Percentiles rank a stretch among this genome's conserved stretches.
These are phyloP conservation scores for Knipowitschia caucasica DNA, from an alignment of 2,797 vertebrate genomes.

Conservation along the genomic window DNA sequence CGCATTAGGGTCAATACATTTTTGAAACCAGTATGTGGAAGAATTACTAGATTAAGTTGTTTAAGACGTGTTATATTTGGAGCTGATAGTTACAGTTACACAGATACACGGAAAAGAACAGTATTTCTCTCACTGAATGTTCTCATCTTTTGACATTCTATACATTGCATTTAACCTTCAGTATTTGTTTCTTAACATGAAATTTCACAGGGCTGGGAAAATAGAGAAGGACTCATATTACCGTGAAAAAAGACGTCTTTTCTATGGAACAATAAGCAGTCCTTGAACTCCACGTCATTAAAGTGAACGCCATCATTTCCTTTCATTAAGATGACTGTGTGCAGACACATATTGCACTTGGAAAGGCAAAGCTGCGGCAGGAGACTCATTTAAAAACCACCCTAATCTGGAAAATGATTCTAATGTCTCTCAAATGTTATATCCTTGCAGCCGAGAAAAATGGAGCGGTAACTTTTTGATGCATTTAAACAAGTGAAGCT, in stretches of 20 bases:
- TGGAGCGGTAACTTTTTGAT: slow-evolving; percentile 59
- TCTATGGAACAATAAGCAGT: slow-evolving; percentile 78
- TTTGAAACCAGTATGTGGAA: slow-evolving; percentile 64
- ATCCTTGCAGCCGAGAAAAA: slow-evolving; percentile 67
- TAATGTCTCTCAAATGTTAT: slow-evolving; percentile 79
- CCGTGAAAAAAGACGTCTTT: slow-evolving; percentile 75
- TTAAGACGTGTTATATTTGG: slow-evolving; percentile 61
- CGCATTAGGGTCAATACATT: slow-evolving; percentile 72
- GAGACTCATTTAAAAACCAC: slow-evolving; percentile 75
- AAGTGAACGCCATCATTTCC: slow-evolving; percentile 78
- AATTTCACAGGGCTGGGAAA: slow-evolving; percentile 59
- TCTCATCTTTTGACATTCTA: slow-evolving; percentile 71
- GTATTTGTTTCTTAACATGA: slow-evolving; percentile 72
- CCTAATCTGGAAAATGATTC: slow-evolving; percentile 77
- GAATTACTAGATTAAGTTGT: slow-evolving; percentile 67
- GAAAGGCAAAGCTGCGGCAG: slow-evolving; percentile 70
- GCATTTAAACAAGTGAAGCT: slow-evolving; percentile 55
- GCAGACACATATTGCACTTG: slow-evolving; percentile 77
- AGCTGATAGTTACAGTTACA: slow-evolving; percentile 66
- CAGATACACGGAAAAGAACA: slow-evolving; percentile 65
- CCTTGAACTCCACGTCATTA: slow-evolving; percentile 79
- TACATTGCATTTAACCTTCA: slow-evolving; percentile 71
- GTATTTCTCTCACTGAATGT: slow-evolving; percentile 57
- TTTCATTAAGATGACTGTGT: slow-evolving; percentile 80
- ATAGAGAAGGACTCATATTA: slow-evolving; percentile 71